Conservation (phyloP, 2,113 vertebrate genomes). For the Variabilichromis moorii region DNA sequence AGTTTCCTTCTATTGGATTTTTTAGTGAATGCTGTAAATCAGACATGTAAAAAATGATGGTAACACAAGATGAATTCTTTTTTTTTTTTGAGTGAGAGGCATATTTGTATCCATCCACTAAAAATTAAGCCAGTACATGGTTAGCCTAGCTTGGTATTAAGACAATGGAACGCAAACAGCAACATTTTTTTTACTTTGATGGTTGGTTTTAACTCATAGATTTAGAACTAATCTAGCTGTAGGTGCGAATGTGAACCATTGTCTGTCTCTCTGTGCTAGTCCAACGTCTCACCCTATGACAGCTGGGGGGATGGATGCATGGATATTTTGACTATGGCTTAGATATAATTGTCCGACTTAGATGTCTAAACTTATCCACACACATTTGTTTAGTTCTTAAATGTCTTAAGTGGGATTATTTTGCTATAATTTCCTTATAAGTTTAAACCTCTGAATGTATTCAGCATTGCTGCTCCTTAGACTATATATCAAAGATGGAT, state of each 20-base stretch:
- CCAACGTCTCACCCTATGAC: neutral
- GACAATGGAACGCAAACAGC: neutral
- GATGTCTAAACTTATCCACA: neutral
- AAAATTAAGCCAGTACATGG: neutral
- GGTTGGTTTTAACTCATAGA: neutral
- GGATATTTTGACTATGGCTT: neutral
- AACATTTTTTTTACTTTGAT: neutral
- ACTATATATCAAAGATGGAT: neutral
- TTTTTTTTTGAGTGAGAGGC: neutral
- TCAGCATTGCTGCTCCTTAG: neutral
- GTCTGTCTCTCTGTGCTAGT: neutral
- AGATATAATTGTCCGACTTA: neutral
- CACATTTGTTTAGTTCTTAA: neutral
- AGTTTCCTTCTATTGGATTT: neutral
- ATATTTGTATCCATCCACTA: neutral
- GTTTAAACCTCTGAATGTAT: neutral
- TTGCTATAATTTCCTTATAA: neutral
- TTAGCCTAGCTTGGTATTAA: neutral
- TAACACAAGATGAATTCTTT: rapidly evolving
- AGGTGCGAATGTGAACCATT: neutral
- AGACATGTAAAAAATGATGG: neutral
- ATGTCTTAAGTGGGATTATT: neutral
- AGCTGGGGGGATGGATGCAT: neutral
- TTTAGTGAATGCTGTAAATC: neutral
- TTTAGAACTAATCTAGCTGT: neutral